Evolutionary conservation across 2,797 vertebrate species (phyloP).

Genomic region (Oreochromis grahami): DNA sequence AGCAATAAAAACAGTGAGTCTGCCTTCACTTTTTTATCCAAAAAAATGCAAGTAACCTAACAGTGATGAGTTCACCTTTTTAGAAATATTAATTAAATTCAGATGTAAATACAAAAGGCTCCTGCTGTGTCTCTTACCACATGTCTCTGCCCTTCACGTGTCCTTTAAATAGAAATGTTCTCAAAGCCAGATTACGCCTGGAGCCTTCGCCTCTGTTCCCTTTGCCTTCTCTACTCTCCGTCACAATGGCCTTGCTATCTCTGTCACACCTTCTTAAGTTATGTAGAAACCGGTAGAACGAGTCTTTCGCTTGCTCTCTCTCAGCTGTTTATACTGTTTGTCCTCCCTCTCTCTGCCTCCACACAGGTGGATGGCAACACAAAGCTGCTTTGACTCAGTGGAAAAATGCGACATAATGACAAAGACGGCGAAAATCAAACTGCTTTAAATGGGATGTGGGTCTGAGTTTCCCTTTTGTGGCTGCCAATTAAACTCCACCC

Average conservation of each 20-base stretch:
- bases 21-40: background rate
- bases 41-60: background rate
- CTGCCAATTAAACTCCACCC: background rate
- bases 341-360: constrained; percentile 19
- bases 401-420: constrained; percentile 10
- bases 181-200: background rate
- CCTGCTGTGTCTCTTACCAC: constrained; percentile 29
- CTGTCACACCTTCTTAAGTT: constrained; percentile 79
- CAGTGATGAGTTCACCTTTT: background rate
- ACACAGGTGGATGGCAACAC: constrained; percentile 28
- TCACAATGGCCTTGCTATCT: constrained; percentile 61
- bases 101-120: background rate
- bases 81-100: background rate
- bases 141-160: background rate
- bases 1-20: background rate
- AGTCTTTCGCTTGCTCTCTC: constrained; percentile 41
- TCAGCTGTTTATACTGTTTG: constrained; percentile 54
- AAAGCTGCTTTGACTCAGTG: constrained; percentile 14
- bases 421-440: background rate
- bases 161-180: background rate
- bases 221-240: constrained; percentile 12
- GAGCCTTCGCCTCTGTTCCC: background rate
- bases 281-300: constrained; percentile 73
- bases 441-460: background rate
- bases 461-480: background rate